Percentiles rank a stretch among this genome's conserved stretches.
phyloP scores from a whole-genome alignment of 2,888 invertebrate genomes.

The Pollenia amentaria region DNA sequence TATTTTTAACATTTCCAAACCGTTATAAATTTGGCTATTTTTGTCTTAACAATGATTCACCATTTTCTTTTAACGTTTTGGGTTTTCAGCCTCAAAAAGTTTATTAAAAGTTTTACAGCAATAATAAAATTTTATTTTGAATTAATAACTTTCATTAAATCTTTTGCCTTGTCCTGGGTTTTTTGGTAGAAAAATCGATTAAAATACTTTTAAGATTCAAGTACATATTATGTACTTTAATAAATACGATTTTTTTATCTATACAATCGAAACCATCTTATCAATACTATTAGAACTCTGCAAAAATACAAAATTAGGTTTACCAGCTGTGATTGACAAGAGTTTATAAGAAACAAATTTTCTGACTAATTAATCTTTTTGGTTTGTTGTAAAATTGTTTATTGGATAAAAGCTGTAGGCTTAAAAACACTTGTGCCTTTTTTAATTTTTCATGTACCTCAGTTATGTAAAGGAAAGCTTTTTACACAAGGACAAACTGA shows the following conservation, averaged over 20 bases:
- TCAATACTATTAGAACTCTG: neutral
- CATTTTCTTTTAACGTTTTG: neutral
- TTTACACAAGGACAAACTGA: no score
- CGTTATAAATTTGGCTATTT: neutral
- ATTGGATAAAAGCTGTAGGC: no score
- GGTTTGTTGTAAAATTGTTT: neutral
- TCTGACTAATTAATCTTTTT: neutral
- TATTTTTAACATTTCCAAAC: no score
- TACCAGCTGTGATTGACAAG: neutral
- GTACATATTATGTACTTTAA: no score
- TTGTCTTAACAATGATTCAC: conserved; percentile 15
- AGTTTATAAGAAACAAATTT: neutral
- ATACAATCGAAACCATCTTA: neutral
- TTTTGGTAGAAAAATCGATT: neutral
- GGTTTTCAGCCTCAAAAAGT: conserved; percentile 21
- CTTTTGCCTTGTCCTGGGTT: no score
- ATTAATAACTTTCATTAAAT: no score
- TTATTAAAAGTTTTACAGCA: neutral
- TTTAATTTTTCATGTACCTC: no score
- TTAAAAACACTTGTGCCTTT: no score
- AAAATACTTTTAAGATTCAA: neutral
- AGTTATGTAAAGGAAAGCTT: no score
- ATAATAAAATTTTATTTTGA: no score
- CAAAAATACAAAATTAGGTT: neutral
- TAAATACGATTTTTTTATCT: neutral